Evolutionary conservation across 2,888 invertebrate species (phyloP).

Genomic region (Oscheius myriophilus): DNA sequence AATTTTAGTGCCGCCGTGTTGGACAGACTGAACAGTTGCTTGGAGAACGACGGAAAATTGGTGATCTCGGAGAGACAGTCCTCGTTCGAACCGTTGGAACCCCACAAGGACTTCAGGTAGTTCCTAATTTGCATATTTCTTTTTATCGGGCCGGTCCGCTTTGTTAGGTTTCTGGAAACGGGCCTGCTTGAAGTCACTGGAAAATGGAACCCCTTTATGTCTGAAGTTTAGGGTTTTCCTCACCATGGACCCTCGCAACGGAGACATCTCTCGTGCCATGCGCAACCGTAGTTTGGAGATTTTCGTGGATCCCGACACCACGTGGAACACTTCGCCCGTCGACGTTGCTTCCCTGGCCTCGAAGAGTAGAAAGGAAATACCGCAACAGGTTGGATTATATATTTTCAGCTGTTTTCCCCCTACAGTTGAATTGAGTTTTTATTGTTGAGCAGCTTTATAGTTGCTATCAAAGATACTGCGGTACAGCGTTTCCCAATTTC

Average conservation of each 20-base stretch:
- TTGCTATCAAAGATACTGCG: too few species aligned
- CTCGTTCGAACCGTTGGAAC: conserved; percentile 79
- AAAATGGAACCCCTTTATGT: background rate
- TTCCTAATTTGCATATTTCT: background rate
- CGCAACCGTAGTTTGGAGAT: conserved; percentile 96
- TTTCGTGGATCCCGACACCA: conserved; percentile 73
- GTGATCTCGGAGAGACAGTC: conserved; percentile 89
- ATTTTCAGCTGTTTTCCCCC: background rate
- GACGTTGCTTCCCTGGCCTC: conserved; percentile 29
- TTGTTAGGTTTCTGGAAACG: too few species aligned
- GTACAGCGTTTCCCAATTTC: too few species aligned
- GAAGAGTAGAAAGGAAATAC: conserved; percentile 5
- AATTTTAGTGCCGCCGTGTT: conserved; percentile 87
- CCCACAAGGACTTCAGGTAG: conserved; percentile 85
- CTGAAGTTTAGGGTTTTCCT: conserved; percentile 81
- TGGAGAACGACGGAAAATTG: conserved; percentile 90
- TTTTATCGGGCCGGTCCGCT: too few species aligned
- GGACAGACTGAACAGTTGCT: conserved; percentile 91
- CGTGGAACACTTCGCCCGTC: conserved; percentile 36
- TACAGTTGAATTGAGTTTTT: too few species aligned
- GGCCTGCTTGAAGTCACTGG: background rate
- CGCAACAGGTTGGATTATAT: conserved; percentile 15
- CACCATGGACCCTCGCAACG: conserved; percentile 91
- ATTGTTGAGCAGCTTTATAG: too few species aligned
- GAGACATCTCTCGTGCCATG: conserved; percentile 97